A percentile compares a stretch with the other conserved stretches of the same genome.
Conservation (phyloP, 2,888 invertebrate species). For the Andrena praecox region DNA sequence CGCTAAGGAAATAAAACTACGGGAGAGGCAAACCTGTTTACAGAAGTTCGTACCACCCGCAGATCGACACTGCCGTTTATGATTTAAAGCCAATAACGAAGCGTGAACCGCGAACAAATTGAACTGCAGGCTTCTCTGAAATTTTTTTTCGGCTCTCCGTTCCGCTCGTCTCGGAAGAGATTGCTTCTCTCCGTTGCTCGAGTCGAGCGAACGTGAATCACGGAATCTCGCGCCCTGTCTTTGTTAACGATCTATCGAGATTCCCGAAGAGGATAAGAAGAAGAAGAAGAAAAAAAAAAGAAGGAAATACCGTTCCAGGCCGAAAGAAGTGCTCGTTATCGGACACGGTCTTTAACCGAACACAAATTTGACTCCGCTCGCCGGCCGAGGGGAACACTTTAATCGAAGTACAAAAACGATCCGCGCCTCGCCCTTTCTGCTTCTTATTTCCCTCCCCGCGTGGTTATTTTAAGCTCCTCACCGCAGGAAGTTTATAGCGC, state of each 20-base stretch:
- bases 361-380: slow-evolving; percentile 33
- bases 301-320: neutral
- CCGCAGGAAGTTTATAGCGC: slow-evolving; percentile 77
- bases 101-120: slow-evolving; percentile 72
- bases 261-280: neutral
- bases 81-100: slow-evolving; percentile 73
- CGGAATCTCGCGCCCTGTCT: slow-evolving; percentile 34
- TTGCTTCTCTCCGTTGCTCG: neutral
- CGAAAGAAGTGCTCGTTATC: neutral
- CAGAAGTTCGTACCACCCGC: slow-evolving; percentile 72
- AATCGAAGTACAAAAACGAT: slow-evolving; percentile 65
- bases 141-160: slow-evolving; percentile 57
- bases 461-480: slow-evolving; percentile 76
- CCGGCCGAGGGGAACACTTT: slow-evolving; percentile 38
- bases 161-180: slow-evolving; percentile 16
- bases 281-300: neutral
- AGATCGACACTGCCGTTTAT: slow-evolving; percentile 69
- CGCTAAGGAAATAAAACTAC: slow-evolving; percentile 51
- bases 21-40: slow-evolving; percentile 67
- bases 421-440: slow-evolving; percentile 51
- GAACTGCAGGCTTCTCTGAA: slow-evolving; percentile 61
- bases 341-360: slow-evolving; percentile 13
- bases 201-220: slow-evolving; percentile 32
- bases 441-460: slow-evolving; percentile 58
- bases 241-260: slow-evolving; percentile 35